Evolutionary conservation across 2,797 vertebrate genomes (phyloP).

Genomic region (Enteromius paludinosus): DNA sequence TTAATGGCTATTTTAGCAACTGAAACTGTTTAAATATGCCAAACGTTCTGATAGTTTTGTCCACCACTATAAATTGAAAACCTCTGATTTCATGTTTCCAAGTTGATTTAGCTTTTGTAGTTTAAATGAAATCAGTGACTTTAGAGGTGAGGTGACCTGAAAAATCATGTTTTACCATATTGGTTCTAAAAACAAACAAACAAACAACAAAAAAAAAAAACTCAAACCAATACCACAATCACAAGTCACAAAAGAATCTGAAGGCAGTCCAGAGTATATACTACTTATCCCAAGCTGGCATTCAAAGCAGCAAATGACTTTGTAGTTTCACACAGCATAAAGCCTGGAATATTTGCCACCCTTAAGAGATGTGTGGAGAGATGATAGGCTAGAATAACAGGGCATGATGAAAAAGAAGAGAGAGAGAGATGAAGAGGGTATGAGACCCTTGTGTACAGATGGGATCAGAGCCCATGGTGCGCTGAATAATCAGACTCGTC

Average conservation of each 20-base stretch:
- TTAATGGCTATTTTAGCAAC: background rate
- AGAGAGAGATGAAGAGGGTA: conserved; percentile 51
- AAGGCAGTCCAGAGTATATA: background rate
- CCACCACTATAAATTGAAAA: no score
- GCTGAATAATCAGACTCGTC: conserved; percentile 69
- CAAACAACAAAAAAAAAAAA: no score
- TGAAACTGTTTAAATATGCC: background rate
- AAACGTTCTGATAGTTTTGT: background rate
- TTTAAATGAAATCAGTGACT: background rate
- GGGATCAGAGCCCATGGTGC: conserved; percentile 65
- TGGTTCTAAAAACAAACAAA: background rate
- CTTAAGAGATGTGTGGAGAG: conserved; percentile 34
- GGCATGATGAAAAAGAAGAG: conserved; percentile 36
- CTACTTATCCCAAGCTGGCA: background rate
- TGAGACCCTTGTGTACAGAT: conserved; percentile 71
- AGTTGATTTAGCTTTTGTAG: background rate
- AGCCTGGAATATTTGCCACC: conserved; percentile 19
- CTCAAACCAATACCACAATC: background rate
- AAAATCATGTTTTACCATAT: background rate
- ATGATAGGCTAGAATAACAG: conserved; percentile 42
- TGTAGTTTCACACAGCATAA: conserved; percentile 8
- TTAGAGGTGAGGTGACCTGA: background rate
- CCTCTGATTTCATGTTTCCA: background rate
- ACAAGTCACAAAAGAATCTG: background rate
- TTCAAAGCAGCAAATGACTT: conserved; percentile 3